Percentiles rank a stretch among this genome's conserved stretches.
Conservation (phyloP, 1,140 invertebrate genomes). For the fruit fly (Drosophila melanogaster) region Release_6_plus_ISO1_MT NT_033777.3:16182001-16182500, state of each 20-base stretch:
- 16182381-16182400: slow-evolving; percentile 53
- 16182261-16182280: slow-evolving; percentile 56
- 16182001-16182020: background rate
- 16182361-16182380: slow-evolving; percentile 67
- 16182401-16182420: slow-evolving; percentile 34
- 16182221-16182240: slow-evolving; percentile 41
- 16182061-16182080: background rate
- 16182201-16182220: slow-evolving; percentile 49
- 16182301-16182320: slow-evolving; percentile 53
- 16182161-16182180: slow-evolving; percentile 58
- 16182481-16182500: slow-evolving; percentile 71
- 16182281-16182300: slow-evolving; percentile 55
- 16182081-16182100: slow-evolving; percentile 30
- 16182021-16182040: background rate
- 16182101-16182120: slow-evolving; percentile 53
- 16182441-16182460: slow-evolving; percentile 28
- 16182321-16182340: slow-evolving; percentile 54
- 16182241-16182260: slow-evolving; percentile 54
- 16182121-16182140: slow-evolving; percentile 58
- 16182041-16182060: background rate
- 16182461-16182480: slow-evolving; percentile 38
- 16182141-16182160: slow-evolving; percentile 50
- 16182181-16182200: slow-evolving; percentile 42
- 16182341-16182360: slow-evolving; percentile 56
- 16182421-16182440: background rate